Conservation (phyloP, 1,140 invertebrate species). For the Andrena cerasifolii region DNA sequence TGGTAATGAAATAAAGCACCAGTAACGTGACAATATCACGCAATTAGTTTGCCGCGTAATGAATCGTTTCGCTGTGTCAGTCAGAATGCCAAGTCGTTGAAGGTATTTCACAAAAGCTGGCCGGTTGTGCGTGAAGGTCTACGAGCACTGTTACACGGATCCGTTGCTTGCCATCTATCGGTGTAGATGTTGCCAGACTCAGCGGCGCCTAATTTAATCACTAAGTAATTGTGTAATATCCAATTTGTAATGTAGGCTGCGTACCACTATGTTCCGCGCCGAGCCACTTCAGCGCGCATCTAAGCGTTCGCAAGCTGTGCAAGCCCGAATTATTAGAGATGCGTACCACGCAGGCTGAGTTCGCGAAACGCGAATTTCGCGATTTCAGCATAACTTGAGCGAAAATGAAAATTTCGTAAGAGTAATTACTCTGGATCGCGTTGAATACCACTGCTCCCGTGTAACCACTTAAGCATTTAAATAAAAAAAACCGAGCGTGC, state of each 20-base stretch:
- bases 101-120: constrained; percentile 12
- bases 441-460: neutral
- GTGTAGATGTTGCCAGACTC: constrained; percentile 40
- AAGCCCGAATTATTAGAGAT: constrained; percentile 52
- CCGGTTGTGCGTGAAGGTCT: neutral
- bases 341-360: constrained; percentile 20
- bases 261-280: constrained; percentile 45
- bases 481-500: no score
- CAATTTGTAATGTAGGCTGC: constrained; percentile 65
- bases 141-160: constrained; percentile 3
- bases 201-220: constrained; percentile 60
- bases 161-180: constrained; percentile 26
- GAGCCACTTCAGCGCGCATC: constrained; percentile 45
- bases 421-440: neutral
- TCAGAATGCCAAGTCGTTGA: neutral
- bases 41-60: neutral
- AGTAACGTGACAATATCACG: neutral
- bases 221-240: constrained; percentile 64
- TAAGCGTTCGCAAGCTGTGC: constrained; percentile 58
- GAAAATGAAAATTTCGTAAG: constrained; percentile 7
- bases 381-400: neutral
- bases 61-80: neutral
- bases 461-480: no score
- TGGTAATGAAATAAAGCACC: neutral
- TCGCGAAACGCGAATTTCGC: constrained; percentile 20